A percentile compares a stretch with the other conserved stretches of the same genome.
These are phyloP conservation scores for Syngnathoides biaculeatus DNA, from an alignment of 2,113 vertebrate genomes.

Conservation along the genomic window DNA sequence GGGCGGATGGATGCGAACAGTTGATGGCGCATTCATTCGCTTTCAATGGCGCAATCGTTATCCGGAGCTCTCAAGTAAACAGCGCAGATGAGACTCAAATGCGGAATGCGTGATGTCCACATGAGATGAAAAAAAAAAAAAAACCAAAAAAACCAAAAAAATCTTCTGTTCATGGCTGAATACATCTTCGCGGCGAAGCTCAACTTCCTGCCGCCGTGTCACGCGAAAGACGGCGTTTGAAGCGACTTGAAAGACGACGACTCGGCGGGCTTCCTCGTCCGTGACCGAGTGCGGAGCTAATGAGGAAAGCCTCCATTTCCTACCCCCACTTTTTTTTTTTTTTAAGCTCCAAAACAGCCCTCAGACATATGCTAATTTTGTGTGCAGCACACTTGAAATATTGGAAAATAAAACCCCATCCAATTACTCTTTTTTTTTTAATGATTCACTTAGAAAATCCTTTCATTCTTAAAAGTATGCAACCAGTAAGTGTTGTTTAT, in stretches of 20 bases:
- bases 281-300: constrained; percentile 30
- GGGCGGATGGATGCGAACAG: too few relatives aligned
- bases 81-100: background rate
- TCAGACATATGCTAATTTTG: constrained; percentile 14
- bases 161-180: background rate
- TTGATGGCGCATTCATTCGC: too few relatives aligned
- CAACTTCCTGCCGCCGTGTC: constrained; percentile 20
- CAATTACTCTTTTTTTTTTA: too few relatives aligned
- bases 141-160: too few relatives aligned
- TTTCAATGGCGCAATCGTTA: too few relatives aligned
- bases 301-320: constrained; percentile 26
- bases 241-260: constrained; percentile 48
- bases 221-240: constrained; percentile 44
- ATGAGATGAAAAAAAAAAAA: background rate
- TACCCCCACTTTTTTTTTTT: background rate
- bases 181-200: constrained; percentile 36
- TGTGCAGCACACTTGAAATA: background rate
- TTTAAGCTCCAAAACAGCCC: constrained; percentile 10
- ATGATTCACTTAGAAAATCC: too few relatives aligned
- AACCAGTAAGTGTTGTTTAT: too few relatives aligned
- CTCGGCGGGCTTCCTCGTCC: constrained; percentile 23
- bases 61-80: too few relatives aligned
- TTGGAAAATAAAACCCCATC: background rate
- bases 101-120: background rate
- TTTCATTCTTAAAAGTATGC: too few relatives aligned